A percentile compares a stretch with the other conserved stretches of the same genome.
These are phyloP conservation scores for Theropithecus gelada DNA, from an alignment of 2,113 vertebrate genomes.

Conservation along the genomic window DNA sequence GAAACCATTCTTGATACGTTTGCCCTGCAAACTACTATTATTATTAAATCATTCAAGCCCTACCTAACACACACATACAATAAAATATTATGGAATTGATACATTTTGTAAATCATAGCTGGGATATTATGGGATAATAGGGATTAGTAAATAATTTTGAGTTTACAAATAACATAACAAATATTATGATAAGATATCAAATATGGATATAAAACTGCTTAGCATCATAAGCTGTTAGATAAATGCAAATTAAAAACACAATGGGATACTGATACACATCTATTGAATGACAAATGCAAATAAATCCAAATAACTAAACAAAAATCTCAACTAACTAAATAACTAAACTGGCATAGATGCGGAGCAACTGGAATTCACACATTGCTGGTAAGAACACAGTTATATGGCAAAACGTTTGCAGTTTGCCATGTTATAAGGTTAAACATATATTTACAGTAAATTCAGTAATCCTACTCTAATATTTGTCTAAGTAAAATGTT, in stretches of 20 bases:
- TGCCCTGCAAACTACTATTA: background rate
- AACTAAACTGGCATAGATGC: background rate
- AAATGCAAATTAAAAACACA: background rate
- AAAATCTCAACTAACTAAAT: background rate
- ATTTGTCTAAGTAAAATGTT: background rate
- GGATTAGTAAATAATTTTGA: background rate
- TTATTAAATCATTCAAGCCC: background rate
- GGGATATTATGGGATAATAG: background rate
- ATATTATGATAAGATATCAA: background rate
- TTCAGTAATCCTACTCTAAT: background rate
- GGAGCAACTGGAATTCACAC: background rate
- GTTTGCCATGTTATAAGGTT: background rate
- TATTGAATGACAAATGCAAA: background rate
- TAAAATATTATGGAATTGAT: background rate
- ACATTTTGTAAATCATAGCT: background rate
- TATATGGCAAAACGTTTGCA: background rate
- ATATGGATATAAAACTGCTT: background rate
- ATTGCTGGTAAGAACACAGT: background rate
- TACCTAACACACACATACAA: background rate
- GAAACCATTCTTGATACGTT: background rate
- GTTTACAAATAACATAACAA: background rate
- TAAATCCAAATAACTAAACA: background rate
- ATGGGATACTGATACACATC: background rate
- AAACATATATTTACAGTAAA: background rate
- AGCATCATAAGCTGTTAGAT: background rate